Evolutionary conservation across 2,113 vertebrate species (phyloP).

Genomic region (Atlantisia rogersi): DNA sequence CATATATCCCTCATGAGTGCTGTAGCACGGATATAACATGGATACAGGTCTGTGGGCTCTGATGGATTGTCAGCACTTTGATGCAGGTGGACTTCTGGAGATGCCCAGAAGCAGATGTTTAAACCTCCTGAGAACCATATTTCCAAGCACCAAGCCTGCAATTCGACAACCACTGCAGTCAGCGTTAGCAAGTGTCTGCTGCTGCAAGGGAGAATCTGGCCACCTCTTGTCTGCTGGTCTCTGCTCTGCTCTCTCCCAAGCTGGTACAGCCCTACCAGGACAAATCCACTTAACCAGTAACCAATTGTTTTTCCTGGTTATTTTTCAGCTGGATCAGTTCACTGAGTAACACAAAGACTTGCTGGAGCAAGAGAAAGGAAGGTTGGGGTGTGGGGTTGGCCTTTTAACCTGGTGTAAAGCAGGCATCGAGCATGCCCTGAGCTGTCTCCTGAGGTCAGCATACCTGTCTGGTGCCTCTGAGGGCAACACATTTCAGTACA

Average conservation of each 20-base stretch:
- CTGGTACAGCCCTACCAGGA: not conserved
- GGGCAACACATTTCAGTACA: rapidly evolving
- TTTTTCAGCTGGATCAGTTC: not conserved
- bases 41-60: not conserved
- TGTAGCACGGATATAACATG: not conserved
- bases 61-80: not conserved
- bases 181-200: not conserved
- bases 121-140: not conserved
- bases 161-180: not conserved
- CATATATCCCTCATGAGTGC: not conserved
- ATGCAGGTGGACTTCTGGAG: not conserved
- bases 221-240: not conserved
- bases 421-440: not conserved
- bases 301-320: not conserved
- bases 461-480: not conserved
- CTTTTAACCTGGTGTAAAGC: not conserved
- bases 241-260: not conserved
- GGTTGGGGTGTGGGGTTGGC: not conserved
- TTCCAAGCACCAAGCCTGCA: not conserved
- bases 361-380: not conserved
- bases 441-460: not conserved
- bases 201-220: not conserved
- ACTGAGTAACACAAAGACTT: not conserved
- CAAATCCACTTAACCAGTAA: not conserved
- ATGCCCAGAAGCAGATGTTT: not conserved